Base-by-base conservation (phyloP, 1,140 invertebrate species). In the Protaetia brevitarsis region DNA sequence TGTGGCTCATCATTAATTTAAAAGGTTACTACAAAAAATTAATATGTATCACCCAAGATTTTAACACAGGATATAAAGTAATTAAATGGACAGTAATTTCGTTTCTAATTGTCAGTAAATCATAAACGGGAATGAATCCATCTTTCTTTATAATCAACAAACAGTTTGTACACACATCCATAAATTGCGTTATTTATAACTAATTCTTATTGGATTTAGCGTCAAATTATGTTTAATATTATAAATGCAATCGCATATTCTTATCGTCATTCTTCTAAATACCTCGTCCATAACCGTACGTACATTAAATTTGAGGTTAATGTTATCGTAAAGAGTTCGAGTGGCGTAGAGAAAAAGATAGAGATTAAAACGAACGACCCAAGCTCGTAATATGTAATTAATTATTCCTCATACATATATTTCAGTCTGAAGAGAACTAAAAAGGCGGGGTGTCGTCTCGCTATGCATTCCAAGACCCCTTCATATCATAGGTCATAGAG, bases 371-470 rank as follows among this genome's bases (percentile, higher is more conserved):
- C 19, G 41, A 8, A 51, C 26, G 13, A 16, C 5, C 41, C 11
- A 19, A 13, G 41, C 41, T 51, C 16, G 19, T 19, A 51, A 51
- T 23, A 3, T 51, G 26, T 51, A 19, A 51, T 51, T 51, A 51
- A 51, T 51, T 51, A 51, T 23, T 51, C 16, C n/a, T n/a, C n/a
- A n/a, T 51, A 51, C 41, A 51, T 19, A 51, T 51, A 51, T 51
- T 13, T 23, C 16, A 23, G 41, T 51, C 41, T 21, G 41, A 19
- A 10, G 26, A 51, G 19, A 51, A 23, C 26, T 16, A 51, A 19
- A 51, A 51, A 51, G 41, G 26, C 1, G 16, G 41, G 16, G 41
- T 51, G 41, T 19, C 16, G 41, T 51, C 41, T 5, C 16, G 11
- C 26, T 23, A 51, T 23, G 19, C 41, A 51, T 51, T 23, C 41